These are phyloP conservation scores for Addax nasomaculatus DNA, from an alignment of 2,113 vertebrate genomes.

Conservation along the genomic window DNA sequence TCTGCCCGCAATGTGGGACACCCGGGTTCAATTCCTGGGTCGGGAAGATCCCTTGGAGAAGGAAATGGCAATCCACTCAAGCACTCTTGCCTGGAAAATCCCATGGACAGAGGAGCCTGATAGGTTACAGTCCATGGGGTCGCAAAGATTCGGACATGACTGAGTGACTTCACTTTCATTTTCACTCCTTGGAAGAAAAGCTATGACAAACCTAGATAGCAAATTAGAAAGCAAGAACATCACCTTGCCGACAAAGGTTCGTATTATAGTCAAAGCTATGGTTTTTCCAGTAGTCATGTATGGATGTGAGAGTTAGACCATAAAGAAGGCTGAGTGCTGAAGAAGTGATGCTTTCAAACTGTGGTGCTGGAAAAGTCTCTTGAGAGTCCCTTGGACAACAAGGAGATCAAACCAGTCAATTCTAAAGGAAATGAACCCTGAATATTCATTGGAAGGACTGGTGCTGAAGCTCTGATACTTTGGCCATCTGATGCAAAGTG, in stretches of 20 bases:
- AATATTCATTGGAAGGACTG: neutral
- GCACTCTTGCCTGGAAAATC: too few species aligned
- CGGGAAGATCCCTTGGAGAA: too few species aligned
- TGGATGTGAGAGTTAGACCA: neutral
- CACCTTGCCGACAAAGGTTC: fast-evolving
- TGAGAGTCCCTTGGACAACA: neutral
- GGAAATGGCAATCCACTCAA: too few species aligned
- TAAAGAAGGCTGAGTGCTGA: neutral
- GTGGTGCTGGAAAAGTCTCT: neutral
- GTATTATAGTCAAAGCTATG: neutral
- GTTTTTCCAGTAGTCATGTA: neutral
- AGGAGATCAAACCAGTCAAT: neutral
- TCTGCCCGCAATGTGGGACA: fast-evolving
- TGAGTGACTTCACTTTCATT: too few species aligned
- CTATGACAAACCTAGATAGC: neutral
- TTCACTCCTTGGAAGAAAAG: neutral
- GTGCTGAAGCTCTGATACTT: neutral
- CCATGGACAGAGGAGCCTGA: too few species aligned
- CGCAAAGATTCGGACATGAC: too few species aligned
- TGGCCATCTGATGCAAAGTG: neutral
- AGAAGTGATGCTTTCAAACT: neutral
- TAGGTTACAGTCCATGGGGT: too few species aligned
- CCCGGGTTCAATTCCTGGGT: too few species aligned
- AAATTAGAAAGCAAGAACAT: neutral
- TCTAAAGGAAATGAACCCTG: neutral